Percentiles rank a stretch among this genome's conserved stretches.
phyloP scores from a whole-genome alignment of 2,113 vertebrate species.

The Oxyura jamaicensis region DNA sequence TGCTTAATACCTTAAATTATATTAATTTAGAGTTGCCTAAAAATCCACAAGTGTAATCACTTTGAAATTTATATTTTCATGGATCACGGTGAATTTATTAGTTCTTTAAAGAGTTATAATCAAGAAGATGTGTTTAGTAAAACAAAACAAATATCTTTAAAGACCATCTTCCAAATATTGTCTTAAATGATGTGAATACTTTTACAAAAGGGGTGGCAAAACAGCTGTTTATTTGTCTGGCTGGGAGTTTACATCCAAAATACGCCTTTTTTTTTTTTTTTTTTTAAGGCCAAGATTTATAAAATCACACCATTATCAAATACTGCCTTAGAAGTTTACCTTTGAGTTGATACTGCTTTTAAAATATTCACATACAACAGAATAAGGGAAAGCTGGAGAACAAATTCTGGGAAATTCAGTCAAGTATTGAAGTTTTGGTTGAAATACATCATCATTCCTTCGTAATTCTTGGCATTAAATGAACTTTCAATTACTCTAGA shows the following conservation, averaged over 20 bases:
- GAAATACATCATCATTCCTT: background rate
- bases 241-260: background rate
- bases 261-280: background rate
- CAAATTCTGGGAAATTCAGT: background rate
- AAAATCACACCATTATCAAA: background rate
- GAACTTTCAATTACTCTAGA: background rate
- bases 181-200: background rate
- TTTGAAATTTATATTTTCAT: background rate
- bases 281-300: background rate
- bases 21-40: background rate
- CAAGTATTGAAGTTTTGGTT: background rate
- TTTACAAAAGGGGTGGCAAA: background rate
- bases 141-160: background rate
- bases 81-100: background rate
- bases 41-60: background rate
- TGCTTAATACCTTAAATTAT: background rate
- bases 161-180: background rate
- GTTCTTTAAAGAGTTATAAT: background rate
- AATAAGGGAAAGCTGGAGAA: background rate
- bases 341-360: background rate
- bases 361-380: background rate
- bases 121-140: background rate
- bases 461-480: background rate
- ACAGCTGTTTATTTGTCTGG: background rate
- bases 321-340: background rate